These are phyloP conservation scores for Thamnaconus septentrionalis DNA, from an alignment of 2,113 vertebrate species.

Conservation along the genomic window DNA sequence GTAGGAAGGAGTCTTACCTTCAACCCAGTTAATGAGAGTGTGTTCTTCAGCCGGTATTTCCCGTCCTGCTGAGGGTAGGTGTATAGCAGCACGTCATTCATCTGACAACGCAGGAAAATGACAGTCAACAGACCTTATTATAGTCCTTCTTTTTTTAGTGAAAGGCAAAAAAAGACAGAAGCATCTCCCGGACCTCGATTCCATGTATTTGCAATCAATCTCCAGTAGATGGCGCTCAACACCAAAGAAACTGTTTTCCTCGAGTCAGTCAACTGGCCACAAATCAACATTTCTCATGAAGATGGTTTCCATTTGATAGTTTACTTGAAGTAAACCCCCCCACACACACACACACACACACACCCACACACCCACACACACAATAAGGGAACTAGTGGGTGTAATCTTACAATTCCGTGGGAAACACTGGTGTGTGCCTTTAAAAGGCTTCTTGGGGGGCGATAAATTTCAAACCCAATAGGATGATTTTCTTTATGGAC, in stretches of 20 bases:
- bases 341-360: too few species aligned
- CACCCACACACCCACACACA: too few species aligned
- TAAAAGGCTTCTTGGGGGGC: not conserved
- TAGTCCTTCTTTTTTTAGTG: not conserved
- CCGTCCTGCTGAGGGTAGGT: conserved; percentile 95
- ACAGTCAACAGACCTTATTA: not conserved
- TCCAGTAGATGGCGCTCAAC: conserved; percentile 50
- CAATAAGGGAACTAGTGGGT: too few species aligned
- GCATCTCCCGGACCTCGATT: not conserved
- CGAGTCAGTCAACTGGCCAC: too few species aligned
- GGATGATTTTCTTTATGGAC: conserved; percentile 8
- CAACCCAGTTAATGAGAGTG: conserved; percentile 83
- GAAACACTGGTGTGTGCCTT: not conserved
- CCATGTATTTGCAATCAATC: conserved; percentile 5
- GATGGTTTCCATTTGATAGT: too few species aligned
- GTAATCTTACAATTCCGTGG: not conserved
- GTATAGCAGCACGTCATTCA: conserved; percentile 95
- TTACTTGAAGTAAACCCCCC: too few species aligned
- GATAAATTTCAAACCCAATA: not conserved
- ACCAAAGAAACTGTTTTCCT: not conserved
- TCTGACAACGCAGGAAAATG: conserved; percentile 73
- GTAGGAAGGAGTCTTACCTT: conserved; percentile 77
- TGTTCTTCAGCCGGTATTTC: conserved; percentile 92
- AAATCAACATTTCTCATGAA: too few species aligned
- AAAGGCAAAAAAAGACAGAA: not conserved